Evolutionary conservation across 1,140 invertebrate genomes (phyloP).

Genomic region (Daktulosphaira vitifoliae): DNA sequence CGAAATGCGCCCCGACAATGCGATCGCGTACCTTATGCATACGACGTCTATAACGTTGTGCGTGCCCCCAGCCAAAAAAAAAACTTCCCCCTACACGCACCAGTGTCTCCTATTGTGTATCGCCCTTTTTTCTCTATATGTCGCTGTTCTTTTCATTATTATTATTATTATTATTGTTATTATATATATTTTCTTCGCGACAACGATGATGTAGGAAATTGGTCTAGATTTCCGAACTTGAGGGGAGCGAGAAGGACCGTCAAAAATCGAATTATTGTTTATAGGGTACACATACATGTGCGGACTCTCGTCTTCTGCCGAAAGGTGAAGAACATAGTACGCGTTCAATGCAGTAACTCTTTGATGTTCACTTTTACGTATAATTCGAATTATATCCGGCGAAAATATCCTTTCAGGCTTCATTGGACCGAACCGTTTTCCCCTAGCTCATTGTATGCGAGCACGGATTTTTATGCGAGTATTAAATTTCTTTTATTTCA

Average conservation of each 20-base stretch:
- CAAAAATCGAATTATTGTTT: conserved; percentile 16
- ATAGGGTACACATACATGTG: no score
- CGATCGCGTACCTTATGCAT: not conserved
- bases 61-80: not conserved
- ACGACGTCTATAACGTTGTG: not conserved
- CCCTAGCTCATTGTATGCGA: not conserved
- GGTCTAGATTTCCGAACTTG: not conserved
- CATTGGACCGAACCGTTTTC: not conserved
- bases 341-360: not conserved
- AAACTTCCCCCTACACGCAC: conserved; percentile 1
- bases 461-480: not conserved
- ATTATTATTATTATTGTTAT: conserved; percentile 19
- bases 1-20: not conserved
- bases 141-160: conserved; percentile 13
- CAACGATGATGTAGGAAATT: not conserved
- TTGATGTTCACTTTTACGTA: conserved; percentile 23
- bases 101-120: conserved; percentile 11
- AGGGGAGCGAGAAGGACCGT: not conserved
- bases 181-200: not conserved
- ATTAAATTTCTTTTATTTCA: conserved; percentile 14
- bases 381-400: conserved; percentile 16
- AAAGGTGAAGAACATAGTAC: no score
- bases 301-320: no score
- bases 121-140: conserved; percentile 13
- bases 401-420: not conserved